A percentile compares a stretch with the other conserved stretches of the same genome.
phyloP scores from a whole-genome alignment of 2,888 invertebrate genomes.

The Stenichneumon culpator region DNA sequence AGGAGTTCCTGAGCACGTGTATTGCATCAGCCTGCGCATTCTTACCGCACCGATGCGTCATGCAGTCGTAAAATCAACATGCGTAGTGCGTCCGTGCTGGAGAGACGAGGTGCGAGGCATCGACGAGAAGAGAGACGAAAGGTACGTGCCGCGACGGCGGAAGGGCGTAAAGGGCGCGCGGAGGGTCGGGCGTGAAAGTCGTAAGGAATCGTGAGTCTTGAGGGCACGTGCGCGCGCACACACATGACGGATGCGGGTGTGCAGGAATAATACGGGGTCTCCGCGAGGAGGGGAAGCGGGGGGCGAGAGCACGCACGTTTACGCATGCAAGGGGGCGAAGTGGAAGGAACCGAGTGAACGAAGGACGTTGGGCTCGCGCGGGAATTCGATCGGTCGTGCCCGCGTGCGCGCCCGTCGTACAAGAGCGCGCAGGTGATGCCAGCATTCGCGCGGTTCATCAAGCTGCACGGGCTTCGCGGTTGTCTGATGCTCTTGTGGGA shows the following conservation, averaged over 20 bases:
- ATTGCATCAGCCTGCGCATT: too few relatives aligned
- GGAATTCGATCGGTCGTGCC: conserved; percentile 76
- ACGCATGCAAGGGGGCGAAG: conserved; percentile 65
- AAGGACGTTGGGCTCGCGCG: conserved; percentile 58
- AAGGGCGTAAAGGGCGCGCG: not conserved
- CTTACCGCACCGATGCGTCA: too few relatives aligned
- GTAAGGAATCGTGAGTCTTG: conserved; percentile 47
- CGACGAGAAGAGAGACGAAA: conserved; percentile 4
- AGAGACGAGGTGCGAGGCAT: conserved; percentile 13
- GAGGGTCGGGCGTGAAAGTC: not conserved
- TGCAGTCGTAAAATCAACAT: conserved; percentile 42
- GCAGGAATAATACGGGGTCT: conserved; percentile 44
- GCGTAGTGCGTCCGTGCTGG: conserved; percentile 8
- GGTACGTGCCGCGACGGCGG: not conserved
- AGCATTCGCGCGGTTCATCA: conserved; percentile 58
- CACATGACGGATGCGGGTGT: conserved; percentile 51
- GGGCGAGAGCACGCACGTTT: conserved; percentile 59
- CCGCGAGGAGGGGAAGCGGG: too few relatives aligned
- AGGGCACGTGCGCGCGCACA: conserved; percentile 62
- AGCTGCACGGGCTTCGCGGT: conserved; percentile 7
- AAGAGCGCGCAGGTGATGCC: conserved; percentile 67
- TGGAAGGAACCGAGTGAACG: conserved; percentile 58
- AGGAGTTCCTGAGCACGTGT: too few relatives aligned
- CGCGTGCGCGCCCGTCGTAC: conserved; percentile 70
- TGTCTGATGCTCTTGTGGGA: too few relatives aligned